Conservation (phyloP, 92 coral and sea anemone genomes). For the Parazoanthus darwini region DNA sequence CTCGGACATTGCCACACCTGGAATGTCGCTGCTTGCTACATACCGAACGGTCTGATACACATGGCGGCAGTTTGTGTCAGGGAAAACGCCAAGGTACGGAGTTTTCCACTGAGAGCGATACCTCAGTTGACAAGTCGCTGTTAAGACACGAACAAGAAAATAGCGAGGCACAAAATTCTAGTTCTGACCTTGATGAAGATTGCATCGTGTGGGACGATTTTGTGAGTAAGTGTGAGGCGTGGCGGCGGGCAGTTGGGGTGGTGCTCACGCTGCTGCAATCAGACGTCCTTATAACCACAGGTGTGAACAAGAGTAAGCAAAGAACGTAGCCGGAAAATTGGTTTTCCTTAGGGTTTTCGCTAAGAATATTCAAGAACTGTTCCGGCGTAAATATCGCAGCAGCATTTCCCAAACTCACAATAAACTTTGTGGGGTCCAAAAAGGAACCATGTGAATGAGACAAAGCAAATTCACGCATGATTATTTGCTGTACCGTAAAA, state of each 20-base stretch:
- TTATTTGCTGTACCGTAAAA: too few relatives aligned
- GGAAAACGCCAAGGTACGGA: not conserved
- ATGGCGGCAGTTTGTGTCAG: not conserved
- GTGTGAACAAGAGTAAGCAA: constrained; percentile 12
- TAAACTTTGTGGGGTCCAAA: too few relatives aligned
- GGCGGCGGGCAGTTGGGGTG: constrained; percentile 84
- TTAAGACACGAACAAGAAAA: not conserved
- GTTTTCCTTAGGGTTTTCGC: not conserved
- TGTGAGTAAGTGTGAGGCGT: constrained; percentile 78
- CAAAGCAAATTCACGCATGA: too few relatives aligned
- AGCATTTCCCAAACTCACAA: too few relatives aligned
- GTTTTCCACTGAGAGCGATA: not conserved
- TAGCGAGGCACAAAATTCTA: not conserved
- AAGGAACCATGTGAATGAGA: too few relatives aligned
- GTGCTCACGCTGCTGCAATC: constrained; percentile 75
- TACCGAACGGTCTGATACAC: not conserved
- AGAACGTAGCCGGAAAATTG: too few relatives aligned
- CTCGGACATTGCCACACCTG: constrained; percentile 32
- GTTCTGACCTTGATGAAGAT: not conserved
- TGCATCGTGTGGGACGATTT: constrained; percentile 74
- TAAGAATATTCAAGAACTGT: not conserved
- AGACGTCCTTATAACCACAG: constrained; percentile 77
- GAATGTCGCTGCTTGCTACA: not conserved
- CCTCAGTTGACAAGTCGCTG: not conserved
- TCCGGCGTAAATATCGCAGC: too few relatives aligned